Evolutionary conservation across 2,797 vertebrate species (phyloP).

Genomic region (Vespertilio murinus): DNA sequence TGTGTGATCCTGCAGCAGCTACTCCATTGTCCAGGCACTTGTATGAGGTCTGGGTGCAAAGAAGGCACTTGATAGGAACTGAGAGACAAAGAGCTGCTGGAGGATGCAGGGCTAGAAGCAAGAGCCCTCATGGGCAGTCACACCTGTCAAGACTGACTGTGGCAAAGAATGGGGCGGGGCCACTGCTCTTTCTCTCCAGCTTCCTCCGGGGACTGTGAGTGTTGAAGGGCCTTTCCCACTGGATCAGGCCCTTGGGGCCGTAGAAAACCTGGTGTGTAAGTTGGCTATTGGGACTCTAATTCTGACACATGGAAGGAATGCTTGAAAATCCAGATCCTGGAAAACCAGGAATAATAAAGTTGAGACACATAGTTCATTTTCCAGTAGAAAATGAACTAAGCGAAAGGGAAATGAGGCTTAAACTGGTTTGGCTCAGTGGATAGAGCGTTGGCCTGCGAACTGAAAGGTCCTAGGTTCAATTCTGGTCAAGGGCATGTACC

Average conservation of each 20-base stretch:
- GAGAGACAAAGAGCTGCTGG: neutral
- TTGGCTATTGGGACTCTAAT: neutral
- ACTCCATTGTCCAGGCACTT: neutral
- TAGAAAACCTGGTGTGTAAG: neutral
- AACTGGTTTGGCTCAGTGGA: too few species aligned
- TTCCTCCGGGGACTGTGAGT: neutral
- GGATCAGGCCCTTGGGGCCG: neutral
- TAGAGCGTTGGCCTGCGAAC: too few species aligned
- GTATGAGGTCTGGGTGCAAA: neutral
- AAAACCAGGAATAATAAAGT: neutral
- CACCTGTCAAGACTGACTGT: neutral
- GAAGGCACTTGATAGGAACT: neutral
- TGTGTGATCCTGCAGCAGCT: neutral
- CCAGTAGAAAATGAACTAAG: neutral
- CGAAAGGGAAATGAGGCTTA: neutral
- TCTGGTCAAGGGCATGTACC: too few species aligned
- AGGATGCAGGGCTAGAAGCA: neutral
- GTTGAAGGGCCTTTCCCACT: neutral
- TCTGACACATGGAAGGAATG: neutral
- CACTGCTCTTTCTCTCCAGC: accelerated
- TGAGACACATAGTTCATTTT: neutral
- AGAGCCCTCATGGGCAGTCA: neutral
- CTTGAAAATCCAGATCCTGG: neutral
- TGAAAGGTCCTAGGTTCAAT: too few species aligned
- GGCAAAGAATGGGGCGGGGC: neutral